A percentile compares a stretch with the other conserved stretches of the same genome.
These are phyloP conservation scores for Muschampia staudingeri DNA, from an alignment of 2,888 invertebrate genomes.

Conservation along the genomic window DNA sequence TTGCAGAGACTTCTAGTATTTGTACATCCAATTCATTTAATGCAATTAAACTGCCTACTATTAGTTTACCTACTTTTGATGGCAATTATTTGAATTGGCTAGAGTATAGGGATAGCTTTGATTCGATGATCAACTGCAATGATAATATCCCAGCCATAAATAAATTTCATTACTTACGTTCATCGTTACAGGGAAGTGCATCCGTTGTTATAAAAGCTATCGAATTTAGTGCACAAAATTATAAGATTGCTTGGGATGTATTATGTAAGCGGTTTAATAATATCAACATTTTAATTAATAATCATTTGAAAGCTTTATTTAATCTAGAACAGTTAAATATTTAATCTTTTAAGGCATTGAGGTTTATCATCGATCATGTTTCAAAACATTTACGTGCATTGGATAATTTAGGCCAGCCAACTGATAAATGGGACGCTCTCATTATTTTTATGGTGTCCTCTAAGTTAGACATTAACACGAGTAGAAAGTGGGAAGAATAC, in stretches of 20 bases:
- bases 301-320: slow-evolving; percentile 22
- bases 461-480: not conserved
- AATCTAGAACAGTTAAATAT: not conserved
- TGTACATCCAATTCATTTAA: not conserved
- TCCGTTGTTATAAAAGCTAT: slow-evolving; percentile 27
- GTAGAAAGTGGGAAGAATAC: slow-evolving; percentile 1
- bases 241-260: slow-evolving; percentile 26
- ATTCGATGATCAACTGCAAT: slow-evolving; percentile 17
- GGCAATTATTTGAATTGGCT: slow-evolving; percentile 16
- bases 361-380: slow-evolving; percentile 24
- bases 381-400: slow-evolving; percentile 6
- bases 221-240: slow-evolving; percentile 33
- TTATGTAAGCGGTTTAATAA: slow-evolving; percentile 25
- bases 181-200: slow-evolving; percentile 29
- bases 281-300: slow-evolving; percentile 25
- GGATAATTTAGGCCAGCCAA: slow-evolving; percentile 1
- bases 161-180: slow-evolving; percentile 23
- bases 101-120: slow-evolving; percentile 18
- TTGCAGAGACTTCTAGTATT: not conserved
- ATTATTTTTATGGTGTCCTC: not conserved
- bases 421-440: not conserved
- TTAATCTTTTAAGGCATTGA: slow-evolving; percentile 2
- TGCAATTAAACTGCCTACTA: slow-evolving; percentile 27
- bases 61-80: slow-evolving; percentile 6
- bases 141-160: slow-evolving; percentile 22